Evolutionary conservation across 2,113 vertebrate genomes (phyloP).

Genomic region (Grammomys surdaster): DNA sequence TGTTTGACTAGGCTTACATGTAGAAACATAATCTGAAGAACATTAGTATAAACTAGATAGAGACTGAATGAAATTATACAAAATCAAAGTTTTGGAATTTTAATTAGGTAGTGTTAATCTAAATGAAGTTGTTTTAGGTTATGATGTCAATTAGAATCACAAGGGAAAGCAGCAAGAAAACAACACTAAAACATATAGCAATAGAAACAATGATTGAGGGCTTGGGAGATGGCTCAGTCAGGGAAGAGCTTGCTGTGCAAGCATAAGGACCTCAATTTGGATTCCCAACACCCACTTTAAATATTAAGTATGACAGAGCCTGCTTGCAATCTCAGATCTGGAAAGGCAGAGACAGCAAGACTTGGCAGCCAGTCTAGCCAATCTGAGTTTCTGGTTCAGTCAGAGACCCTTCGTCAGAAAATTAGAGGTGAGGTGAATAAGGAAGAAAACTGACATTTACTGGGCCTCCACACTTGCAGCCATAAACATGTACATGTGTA

Average conservation of each 20-base stretch:
- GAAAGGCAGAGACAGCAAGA: background rate
- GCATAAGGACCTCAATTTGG: too few relatives aligned
- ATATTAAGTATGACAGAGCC: background rate
- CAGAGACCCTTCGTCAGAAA: background rate
- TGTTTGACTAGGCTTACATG: background rate
- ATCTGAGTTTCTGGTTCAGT: background rate
- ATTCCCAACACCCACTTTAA: background rate
- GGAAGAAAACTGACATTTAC: background rate
- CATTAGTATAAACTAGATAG: background rate
- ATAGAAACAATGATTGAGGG: background rate
- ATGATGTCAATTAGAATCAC: background rate
- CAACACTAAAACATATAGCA: background rate
- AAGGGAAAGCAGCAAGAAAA: slow-evolving; percentile 21
- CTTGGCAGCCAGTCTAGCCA: background rate
- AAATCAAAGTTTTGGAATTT: background rate
- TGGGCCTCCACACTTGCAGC: background rate
- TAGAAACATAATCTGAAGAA: background rate
- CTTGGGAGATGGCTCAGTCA: background rate
- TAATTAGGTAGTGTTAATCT: background rate
- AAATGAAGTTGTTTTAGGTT: background rate
- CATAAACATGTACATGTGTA: background rate
- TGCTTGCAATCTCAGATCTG: background rate
- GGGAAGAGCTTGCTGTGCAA: background rate
- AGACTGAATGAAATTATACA: background rate
- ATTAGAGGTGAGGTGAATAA: background rate